Base-by-base conservation (phyloP, 2,113 vertebrate genomes). In the Pandion haliaetus region DNA sequence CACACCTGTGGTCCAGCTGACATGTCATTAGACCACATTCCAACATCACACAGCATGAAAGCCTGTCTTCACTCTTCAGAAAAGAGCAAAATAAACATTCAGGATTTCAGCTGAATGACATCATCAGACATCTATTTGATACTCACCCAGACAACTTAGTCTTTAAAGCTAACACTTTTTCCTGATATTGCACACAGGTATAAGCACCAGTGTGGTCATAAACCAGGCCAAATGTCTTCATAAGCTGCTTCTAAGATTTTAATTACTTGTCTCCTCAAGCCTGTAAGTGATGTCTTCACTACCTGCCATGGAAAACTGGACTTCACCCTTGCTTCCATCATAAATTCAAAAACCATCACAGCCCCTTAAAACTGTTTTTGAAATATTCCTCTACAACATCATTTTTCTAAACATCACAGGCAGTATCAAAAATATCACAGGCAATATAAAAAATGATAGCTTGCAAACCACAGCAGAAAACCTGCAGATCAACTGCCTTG, bases 381-480 rank as follows among this genome's bases (percentile, higher is more conserved):
- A 81, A 90, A 90, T 59, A 88, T 67, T 74, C 82, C 65, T 58
- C 12, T 45, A 74, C 31, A 82, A 57, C 50, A 49, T 21, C 6
- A 62, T 70, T 92, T 74, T 63, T 70, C 70, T 40, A 79, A 57
- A 59, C 57, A 76, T 78, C 82, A 59, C 50, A 91, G 77, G 17
- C 42, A 79, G 42, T 26, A 78, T n/a, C 18, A 82, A 83, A 96
- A 95, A 70, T 54, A 93, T 82, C 77, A 70, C 34, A 71, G 23
- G 61, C 25, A 71, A 58, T 42, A 76, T 67, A 82, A 72, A 69
- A 93, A 71, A 29, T 13, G 52, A 82, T 47, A 85, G n/a, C 40
- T 90, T 88, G 82, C 58, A 90, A 87, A 84, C 50, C 29, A 63
- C 57, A 87, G 85, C 92, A 88, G 66, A 96, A 92, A 93, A 67